These are phyloP conservation scores for Apoderus coryli DNA, from an alignment of 2,888 invertebrate species.

Conservation along the genomic window DNA sequence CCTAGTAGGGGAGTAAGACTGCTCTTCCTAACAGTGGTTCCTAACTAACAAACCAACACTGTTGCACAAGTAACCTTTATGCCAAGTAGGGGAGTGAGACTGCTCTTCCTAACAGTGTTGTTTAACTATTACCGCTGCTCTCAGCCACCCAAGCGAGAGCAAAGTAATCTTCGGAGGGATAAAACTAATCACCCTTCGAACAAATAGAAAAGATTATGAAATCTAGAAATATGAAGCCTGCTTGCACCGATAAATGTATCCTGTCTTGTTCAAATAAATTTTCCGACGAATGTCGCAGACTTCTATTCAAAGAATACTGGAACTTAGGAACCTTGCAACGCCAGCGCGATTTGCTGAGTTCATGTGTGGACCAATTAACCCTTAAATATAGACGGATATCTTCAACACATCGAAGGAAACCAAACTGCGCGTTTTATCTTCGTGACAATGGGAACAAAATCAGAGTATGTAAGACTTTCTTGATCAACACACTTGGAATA, in stretches of 20 bases:
- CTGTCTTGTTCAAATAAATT: conserved; percentile 4
- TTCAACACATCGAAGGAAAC: conserved; percentile 9
- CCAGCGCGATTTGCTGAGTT: conserved; percentile 12
- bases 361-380: conserved; percentile 12
- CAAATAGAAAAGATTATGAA: conserved; percentile 5
- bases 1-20: no score
- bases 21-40: no score
- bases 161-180: no score
- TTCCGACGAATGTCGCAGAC: conserved; percentile 6
- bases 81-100: no score
- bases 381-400: conserved; percentile 5
- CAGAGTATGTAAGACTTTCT: conserved; percentile 17
- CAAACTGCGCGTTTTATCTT: conserved; percentile 12
- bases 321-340: conserved; percentile 11
- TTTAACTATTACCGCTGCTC: no score
- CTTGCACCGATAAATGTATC: conserved; percentile 6
- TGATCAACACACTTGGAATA: conserved; percentile 20
- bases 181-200: no score
- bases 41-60: no score
- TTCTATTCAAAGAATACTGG: conserved; percentile 11
- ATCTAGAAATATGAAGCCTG: conserved; percentile 4
- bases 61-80: no score
- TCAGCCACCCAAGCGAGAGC: no score
- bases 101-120: no score
- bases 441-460: conserved; percentile 8